These are phyloP conservation scores for Pyxicephalus adspersus DNA, from an alignment of 2,113 vertebrate species.

Conservation along the genomic window DNA sequence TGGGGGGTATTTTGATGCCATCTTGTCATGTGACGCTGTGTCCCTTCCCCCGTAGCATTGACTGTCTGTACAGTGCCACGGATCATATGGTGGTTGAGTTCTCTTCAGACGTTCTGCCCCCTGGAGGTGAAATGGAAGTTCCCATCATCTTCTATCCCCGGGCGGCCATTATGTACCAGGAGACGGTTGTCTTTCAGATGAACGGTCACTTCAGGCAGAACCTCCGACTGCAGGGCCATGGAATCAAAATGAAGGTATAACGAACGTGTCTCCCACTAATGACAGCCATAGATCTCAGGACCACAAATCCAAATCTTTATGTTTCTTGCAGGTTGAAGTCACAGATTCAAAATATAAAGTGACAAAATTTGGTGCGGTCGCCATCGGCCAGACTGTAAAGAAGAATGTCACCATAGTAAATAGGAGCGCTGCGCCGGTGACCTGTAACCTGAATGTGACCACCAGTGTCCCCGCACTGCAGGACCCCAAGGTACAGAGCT, in stretches of 20 bases:
- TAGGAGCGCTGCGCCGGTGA: slow-evolving; percentile 71
- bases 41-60: slow-evolving; percentile 72
- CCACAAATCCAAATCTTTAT: neutral
- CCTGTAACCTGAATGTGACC: slow-evolving; percentile 68
- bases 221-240: slow-evolving; percentile 81
- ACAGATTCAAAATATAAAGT: slow-evolving; percentile 73
- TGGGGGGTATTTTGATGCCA: too few species aligned
- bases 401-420: slow-evolving; percentile 78
- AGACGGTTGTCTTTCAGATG: slow-evolving; percentile 79
- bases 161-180: slow-evolving; percentile 73
- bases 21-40: neutral
- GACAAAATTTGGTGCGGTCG: slow-evolving; percentile 79
- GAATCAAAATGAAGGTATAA: slow-evolving; percentile 82
- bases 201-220: slow-evolving; percentile 72
- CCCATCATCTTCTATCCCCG: slow-evolving; percentile 81
- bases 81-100: slow-evolving; percentile 73
- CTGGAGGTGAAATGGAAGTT: slow-evolving; percentile 73
- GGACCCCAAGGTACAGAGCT: slow-evolving; percentile 72
- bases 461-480: slow-evolving; percentile 65
- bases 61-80: slow-evolving; percentile 76
- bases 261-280: neutral
- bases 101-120: slow-evolving; percentile 64
- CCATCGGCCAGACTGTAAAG: slow-evolving; percentile 72
- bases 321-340: slow-evolving; percentile 73
- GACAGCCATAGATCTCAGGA: too few species aligned